Evolutionary conservation across 2,888 invertebrate species (phyloP).

Genomic region (Zygogramma bicolorata): DNA sequence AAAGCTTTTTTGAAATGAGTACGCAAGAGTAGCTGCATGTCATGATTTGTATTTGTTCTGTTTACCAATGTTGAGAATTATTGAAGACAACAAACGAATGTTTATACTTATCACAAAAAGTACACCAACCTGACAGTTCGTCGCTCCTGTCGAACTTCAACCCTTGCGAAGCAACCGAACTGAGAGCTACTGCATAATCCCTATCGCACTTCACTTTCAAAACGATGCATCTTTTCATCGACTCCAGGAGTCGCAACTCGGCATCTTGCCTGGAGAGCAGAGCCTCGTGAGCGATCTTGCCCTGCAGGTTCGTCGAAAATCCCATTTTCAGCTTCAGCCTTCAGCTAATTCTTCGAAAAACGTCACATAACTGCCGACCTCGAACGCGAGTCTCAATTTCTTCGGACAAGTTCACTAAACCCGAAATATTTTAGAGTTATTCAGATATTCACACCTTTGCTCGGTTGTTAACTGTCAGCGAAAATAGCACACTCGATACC

Average conservation of each 20-base stretch:
- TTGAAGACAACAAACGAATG: no score
- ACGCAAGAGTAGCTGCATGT: no score
- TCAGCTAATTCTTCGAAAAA: not conserved
- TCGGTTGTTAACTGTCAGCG: slow-evolving; percentile 3
- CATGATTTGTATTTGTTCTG: no score
- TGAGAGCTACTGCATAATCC: slow-evolving; percentile 89
- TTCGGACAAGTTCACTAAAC: slow-evolving; percentile 25
- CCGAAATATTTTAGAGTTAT: not conserved
- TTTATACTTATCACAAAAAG: no score
- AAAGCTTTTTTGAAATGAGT: no score
- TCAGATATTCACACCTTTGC: not conserved
- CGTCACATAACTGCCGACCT: slow-evolving; percentile 23
- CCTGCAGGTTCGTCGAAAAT: slow-evolving; percentile 88
- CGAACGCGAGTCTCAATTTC: not conserved
- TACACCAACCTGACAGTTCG: slow-evolving; percentile 71
- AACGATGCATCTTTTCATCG: slow-evolving; percentile 88
- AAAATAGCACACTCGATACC: slow-evolving; percentile 8
- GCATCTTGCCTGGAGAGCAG: slow-evolving; percentile 91
- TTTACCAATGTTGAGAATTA: no score
- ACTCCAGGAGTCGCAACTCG: slow-evolving; percentile 91
- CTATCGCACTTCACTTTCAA: slow-evolving; percentile 92
- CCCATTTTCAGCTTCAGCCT: slow-evolving; percentile 71
- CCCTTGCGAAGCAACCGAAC: slow-evolving; percentile 84
- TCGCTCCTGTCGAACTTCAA: slow-evolving; percentile 85
- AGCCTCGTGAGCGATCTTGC: slow-evolving; percentile 91